Percentiles rank a stretch among this genome's conserved stretches.
These are phyloP conservation scores for Pituophis catenifer DNA, from an alignment of 2,113 vertebrate genomes.

Conservation along the genomic window DNA sequence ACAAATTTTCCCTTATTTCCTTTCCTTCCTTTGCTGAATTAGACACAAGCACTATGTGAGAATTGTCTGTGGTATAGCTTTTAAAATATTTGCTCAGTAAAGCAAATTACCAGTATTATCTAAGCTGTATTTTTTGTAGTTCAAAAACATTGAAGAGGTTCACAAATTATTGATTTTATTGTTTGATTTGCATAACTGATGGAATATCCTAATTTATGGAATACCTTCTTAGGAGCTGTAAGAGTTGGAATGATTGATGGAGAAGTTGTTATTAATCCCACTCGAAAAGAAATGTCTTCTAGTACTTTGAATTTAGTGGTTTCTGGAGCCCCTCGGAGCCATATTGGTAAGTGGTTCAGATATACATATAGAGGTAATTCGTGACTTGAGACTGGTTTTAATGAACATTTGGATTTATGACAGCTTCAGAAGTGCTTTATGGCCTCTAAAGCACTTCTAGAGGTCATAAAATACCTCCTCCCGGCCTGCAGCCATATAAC, in stretches of 20 bases:
- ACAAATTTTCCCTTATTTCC: background rate
- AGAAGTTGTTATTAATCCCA: conserved; percentile 87
- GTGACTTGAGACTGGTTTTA: background rate
- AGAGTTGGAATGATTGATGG: conserved; percentile 87
- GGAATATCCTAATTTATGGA: conserved; percentile 32
- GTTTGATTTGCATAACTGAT: conserved; percentile 1
- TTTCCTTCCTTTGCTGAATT: background rate
- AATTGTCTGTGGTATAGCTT: background rate
- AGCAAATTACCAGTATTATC: background rate
- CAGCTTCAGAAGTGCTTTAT: background rate
- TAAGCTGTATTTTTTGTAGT: background rate
- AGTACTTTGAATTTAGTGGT: conserved; percentile 88
- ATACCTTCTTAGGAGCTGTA: conserved; percentile 83
- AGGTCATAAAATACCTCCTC: background rate
- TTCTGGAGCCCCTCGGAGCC: conserved; percentile 80
- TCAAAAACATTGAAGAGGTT: background rate
- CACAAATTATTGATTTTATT: background rate
- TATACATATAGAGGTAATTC: background rate
- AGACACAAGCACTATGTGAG: background rate
- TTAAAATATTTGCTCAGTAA: background rate
- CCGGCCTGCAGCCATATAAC: background rate
- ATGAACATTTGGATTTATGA: background rate
- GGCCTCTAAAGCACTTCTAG: background rate
- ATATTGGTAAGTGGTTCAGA: conserved; percentile 82
- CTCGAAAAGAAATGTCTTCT: conserved; percentile 84